A percentile compares a stretch with the other conserved stretches of the same genome.
Evolutionary conservation across 2,113 vertebrate species (phyloP).

Genomic region (Xyliphius kryptos): DNA sequence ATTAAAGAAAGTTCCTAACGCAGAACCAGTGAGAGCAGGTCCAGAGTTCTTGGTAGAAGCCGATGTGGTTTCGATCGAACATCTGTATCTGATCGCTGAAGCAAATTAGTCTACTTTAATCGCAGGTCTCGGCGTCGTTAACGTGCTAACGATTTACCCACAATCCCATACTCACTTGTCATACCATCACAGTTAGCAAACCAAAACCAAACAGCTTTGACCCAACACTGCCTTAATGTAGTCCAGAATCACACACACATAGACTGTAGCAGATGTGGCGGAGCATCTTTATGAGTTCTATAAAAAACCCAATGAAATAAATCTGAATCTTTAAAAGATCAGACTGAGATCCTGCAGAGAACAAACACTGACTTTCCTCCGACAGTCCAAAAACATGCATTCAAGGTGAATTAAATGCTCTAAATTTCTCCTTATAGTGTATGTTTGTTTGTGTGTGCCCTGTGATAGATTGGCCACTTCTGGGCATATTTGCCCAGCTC

Average conservation of each 20-base stretch:
- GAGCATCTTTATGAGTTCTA: neutral
- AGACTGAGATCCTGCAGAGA: too few relatives aligned
- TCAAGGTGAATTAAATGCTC: too few relatives aligned
- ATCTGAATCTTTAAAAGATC: too few relatives aligned
- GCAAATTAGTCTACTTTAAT: neutral
- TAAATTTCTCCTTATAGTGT: too few relatives aligned
- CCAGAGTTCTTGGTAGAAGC: neutral
- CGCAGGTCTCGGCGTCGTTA: neutral
- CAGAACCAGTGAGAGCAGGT: too few relatives aligned
- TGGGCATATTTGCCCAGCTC: too few relatives aligned
- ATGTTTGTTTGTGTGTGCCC: too few relatives aligned
- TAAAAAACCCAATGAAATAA: neutral
- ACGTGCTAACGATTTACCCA: conserved; percentile 1
- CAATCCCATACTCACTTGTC: conserved; percentile 1
- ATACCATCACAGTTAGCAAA: neutral
- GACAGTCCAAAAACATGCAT: too few relatives aligned
- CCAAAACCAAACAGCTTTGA: neutral
- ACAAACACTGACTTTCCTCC: too few relatives aligned
- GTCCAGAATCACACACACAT: neutral
- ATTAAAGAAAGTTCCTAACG: too few relatives aligned
- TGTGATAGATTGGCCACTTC: too few relatives aligned
- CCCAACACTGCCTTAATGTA: neutral
- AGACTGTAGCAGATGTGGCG: neutral
- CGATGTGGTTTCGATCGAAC: neutral
- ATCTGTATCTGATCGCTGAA: neutral